Percentiles rank a stretch among this genome's conserved stretches.
These are phyloP conservation scores for Pandemis heparana DNA, from an alignment of 2,888 invertebrate genomes.

Conservation along the genomic window DNA sequence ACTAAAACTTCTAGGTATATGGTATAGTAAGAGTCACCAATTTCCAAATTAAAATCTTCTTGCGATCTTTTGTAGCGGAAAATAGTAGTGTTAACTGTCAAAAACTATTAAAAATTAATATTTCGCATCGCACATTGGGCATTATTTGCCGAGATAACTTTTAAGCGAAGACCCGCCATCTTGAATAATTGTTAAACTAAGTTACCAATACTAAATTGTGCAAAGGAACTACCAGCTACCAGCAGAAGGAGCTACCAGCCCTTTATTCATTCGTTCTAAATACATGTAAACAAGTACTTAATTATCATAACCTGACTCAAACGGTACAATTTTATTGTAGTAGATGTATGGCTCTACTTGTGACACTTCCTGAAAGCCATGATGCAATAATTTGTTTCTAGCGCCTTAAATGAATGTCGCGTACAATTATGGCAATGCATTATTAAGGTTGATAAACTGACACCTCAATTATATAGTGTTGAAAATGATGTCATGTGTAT, in stretches of 20 bases:
- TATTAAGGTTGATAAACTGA: conserved; percentile 35
- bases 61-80: no score
- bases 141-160: no score
- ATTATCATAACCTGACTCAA: neutral
- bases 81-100: no score
- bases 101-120: no score
- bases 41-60: no score
- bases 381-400: conserved; percentile 5
- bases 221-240: no score
- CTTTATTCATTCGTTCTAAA: neutral
- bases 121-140: no score
- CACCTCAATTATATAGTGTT: conserved; percentile 21
- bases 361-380: neutral
- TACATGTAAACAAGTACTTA: neutral
- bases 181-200: no score
- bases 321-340: neutral
- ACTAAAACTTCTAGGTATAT: no score
- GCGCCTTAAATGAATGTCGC: conserved; percentile 18
- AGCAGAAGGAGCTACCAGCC: neutral
- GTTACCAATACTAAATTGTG: neutral
- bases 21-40: no score
- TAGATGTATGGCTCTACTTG: no score
- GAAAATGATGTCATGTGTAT: conserved; percentile 25
- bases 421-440: conserved; percentile 28
- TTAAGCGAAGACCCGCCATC: no score